Base-by-base conservation (phyloP, 92 coral and sea anemone species). In the Porites divaricata region DNA sequence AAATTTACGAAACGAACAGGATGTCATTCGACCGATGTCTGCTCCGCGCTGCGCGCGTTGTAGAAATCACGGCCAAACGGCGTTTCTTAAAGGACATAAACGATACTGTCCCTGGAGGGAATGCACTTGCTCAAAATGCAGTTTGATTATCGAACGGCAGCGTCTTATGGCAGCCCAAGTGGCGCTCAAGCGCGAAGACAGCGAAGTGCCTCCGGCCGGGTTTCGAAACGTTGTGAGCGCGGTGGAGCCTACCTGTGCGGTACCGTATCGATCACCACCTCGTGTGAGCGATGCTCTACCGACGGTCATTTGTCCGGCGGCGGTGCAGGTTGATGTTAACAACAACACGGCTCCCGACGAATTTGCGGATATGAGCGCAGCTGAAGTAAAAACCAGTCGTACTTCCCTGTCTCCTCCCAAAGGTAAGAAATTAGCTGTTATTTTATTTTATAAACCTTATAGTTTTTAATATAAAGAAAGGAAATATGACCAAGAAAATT, bases 91-190 rank as follows among this genome's bases (percentile, higher is more conserved):
- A 79, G 99, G 99, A 62, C 99, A 96, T 80, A 96, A 96, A 58
- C 92, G 96, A 45, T 89, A 89, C 81, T 96, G 99, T 85, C 89
- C 78, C 63, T 96, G 99, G 99, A 96, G 89, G 53, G 98, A 96
- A 9, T 96, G 99, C 51, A 53, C 92, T 26, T 96, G 99, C 61
- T 68, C 83, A 13, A 96, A 96, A 80, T 96, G 99, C 86, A 92
- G 99, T 84, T 88, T 96, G 22, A 96, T 96, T 28, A 96, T 92
- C 66, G 99, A 96, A 62, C 90, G 99, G 11, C 99, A 96, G 85
- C 96, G 99, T 6, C 87, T 96, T n/a, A 96, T 96, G 99, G 99
- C 99, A 9, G 99, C 99, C 4, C 99, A 96, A 75, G 95, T 96
- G 35, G 99, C 99, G 24, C 90, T 96, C 13, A 95, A 96, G 76